Conservation (phyloP, 2,113 vertebrate species). For the Lepus americanus region DNA sequence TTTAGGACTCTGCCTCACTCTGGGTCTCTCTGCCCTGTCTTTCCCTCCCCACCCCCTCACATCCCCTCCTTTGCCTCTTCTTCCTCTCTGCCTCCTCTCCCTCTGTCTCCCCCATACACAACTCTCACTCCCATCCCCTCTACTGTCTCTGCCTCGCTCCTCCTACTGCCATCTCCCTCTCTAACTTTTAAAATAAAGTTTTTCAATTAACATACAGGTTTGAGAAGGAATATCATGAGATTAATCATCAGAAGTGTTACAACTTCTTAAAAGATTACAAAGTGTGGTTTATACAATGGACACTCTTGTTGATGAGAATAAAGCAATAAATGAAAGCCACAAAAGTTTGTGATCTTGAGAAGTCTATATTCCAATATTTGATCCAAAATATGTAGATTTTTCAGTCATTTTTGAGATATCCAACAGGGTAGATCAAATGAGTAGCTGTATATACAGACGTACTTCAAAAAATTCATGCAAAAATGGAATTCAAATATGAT, state of each 20-base stretch:
- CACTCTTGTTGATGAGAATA: not conserved
- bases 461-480: too few species aligned
- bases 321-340: not conserved
- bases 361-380: not conserved
- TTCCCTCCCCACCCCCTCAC: too few species aligned
- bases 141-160: too few species aligned
- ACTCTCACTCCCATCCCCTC: too few species aligned
- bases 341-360: not conserved
- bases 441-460: not conserved
- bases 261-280: not conserved
- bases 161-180: too few species aligned
- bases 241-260: not conserved
- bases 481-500: too few species aligned
- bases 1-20: too few species aligned
- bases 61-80: too few species aligned
- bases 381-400: not conserved
- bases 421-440: not conserved
- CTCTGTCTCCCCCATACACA: too few species aligned
- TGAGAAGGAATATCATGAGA: not conserved
- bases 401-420: not conserved
- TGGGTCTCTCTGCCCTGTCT: too few species aligned
- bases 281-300: not conserved
- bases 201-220: not conserved
- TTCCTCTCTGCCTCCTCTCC: too few species aligned
- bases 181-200: too few species aligned